phyloP scores from a whole-genome alignment of 2,888 invertebrate species.

The Glyphotaelius pellucidus region DNA sequence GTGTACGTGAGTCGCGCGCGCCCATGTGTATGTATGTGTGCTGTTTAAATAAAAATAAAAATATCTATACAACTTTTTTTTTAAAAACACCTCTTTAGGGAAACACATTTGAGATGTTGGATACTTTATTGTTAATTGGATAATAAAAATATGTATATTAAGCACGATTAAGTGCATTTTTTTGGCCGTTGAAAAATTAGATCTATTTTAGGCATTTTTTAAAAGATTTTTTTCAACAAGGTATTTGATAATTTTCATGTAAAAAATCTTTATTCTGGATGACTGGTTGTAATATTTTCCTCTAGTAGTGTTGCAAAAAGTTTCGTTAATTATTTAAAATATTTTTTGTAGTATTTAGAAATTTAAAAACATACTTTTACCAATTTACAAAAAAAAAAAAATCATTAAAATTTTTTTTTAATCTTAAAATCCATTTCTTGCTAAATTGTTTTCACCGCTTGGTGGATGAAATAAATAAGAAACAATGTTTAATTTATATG shows the following conservation, averaged over 20 bases:
- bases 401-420: background rate
- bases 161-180: conserved; percentile 20
- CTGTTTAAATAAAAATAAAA: conserved; percentile 54
- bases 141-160: conserved; percentile 53
- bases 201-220: background rate
- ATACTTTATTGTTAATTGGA: conserved; percentile 17
- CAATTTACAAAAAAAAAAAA: background rate
- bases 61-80: conserved; percentile 55
- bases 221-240: background rate
- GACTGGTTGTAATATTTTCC: background rate
- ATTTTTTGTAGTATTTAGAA: background rate
- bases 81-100: conserved; percentile 13
- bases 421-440: background rate
- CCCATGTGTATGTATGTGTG: conserved; percentile 43
- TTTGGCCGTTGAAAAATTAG: conserved; percentile 33
- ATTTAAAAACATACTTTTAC: background rate
- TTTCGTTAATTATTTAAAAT: background rate
- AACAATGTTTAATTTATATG: background rate
- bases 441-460: background rate
- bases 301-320: background rate
- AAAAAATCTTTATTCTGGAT: background rate
- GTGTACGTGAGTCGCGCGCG: conserved; percentile 31
- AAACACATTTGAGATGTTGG: conserved; percentile 35
- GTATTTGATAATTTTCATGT: background rate
- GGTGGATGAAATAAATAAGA: background rate